A percentile compares a stretch with the other conserved stretches of the same genome.
Conservation (phyloP, 2,113 vertebrate species). For the Pituophis catenifer region DNA sequence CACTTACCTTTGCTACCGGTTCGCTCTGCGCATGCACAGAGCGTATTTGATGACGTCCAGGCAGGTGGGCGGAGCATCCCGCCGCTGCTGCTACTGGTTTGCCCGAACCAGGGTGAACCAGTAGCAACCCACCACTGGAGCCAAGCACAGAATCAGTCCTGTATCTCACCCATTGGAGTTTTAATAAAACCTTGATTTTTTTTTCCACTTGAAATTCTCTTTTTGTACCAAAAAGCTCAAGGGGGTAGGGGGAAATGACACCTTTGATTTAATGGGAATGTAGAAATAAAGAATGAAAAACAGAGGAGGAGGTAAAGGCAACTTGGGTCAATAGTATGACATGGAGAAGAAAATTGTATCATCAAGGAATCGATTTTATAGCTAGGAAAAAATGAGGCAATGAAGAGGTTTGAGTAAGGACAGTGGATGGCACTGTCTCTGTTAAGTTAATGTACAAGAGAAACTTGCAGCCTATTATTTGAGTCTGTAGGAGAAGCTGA, state of each 20-base stretch:
- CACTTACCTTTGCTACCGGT: too few relatives aligned
- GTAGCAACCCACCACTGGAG: background rate
- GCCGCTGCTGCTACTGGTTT: too few relatives aligned
- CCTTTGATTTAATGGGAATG: background rate
- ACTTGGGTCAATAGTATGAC: background rate
- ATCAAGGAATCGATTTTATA: background rate
- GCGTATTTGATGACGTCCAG: too few relatives aligned
- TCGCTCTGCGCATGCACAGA: too few relatives aligned
- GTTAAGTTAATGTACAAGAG: background rate
- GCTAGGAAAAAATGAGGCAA: background rate
- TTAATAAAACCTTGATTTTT: background rate
- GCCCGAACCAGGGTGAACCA: too few relatives aligned
- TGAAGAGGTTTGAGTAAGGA: background rate
- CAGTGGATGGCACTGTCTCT: background rate
- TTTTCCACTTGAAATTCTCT: background rate
- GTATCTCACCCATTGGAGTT: background rate
- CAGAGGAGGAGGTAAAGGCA: background rate
- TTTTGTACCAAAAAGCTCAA: background rate
- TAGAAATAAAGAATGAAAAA: background rate
- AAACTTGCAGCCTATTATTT: background rate
- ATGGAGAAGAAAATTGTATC: background rate
- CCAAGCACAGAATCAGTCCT: background rate
- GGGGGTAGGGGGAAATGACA: background rate
- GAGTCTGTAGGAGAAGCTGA: background rate
- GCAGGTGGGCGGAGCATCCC: too few relatives aligned